Conservation (phyloP, 2,888 invertebrate species). For the Celastrina argiolus region DNA sequence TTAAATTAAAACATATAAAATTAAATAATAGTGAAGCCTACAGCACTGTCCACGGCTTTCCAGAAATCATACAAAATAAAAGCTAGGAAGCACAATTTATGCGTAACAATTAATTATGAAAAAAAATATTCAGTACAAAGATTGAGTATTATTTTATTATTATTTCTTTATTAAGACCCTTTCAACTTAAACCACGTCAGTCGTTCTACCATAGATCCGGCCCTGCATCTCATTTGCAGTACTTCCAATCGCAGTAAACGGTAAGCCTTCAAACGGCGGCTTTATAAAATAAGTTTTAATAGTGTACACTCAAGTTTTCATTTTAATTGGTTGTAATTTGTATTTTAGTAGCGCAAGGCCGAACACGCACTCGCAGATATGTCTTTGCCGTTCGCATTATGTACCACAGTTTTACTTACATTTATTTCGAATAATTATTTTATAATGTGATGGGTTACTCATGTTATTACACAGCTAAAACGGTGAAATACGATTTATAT, state of each 20-base stretch:
- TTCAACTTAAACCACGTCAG: background rate
- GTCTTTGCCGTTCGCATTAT: constrained; percentile 11
- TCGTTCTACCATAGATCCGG: constrained; percentile 2
- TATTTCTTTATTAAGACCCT: background rate
- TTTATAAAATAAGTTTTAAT: constrained; percentile 15
- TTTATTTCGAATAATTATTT: background rate
- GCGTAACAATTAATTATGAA: too few relatives aligned
- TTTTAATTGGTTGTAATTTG: constrained; percentile 14
- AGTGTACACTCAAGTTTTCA: constrained; percentile 14
- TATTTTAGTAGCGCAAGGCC: constrained; percentile 22
- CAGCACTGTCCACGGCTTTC: too few relatives aligned
- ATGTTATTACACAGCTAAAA: background rate
- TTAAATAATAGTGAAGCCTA: too few relatives aligned
- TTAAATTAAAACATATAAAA: too few relatives aligned
- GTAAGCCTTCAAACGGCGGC: constrained; percentile 7
- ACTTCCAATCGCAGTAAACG: background rate
- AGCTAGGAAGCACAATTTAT: too few relatives aligned
- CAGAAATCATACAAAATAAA: too few relatives aligned
- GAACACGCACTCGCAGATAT: constrained; percentile 13
- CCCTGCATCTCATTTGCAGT: background rate
- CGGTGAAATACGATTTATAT: background rate
- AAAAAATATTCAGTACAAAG: too few relatives aligned
- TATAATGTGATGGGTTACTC: background rate
- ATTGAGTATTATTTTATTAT: too few relatives aligned
- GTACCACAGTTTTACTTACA: constrained; percentile 9